Conservation (phyloP, 2,113 vertebrate genomes). For the Alaudala cheleensis region DNA sequence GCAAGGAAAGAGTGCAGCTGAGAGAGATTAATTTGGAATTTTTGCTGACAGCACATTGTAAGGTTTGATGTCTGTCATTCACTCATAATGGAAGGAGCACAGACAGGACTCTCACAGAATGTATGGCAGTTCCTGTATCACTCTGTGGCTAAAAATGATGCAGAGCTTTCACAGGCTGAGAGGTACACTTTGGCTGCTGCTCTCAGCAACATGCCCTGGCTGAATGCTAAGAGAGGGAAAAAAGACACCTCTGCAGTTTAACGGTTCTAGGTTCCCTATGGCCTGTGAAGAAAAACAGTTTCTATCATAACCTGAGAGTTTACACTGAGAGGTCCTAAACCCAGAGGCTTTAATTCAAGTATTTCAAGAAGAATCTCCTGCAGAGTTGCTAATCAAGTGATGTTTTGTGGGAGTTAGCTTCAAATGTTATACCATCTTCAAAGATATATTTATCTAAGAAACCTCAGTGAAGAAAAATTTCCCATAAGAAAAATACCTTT, state of each 20-base stretch:
- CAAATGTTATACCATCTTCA: background rate
- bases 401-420: background rate
- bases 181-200: background rate
- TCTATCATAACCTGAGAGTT: background rate
- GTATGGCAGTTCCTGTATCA: background rate
- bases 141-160: background rate
- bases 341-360: background rate
- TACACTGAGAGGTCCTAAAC: background rate
- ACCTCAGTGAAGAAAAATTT: background rate
- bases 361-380: background rate
- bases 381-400: background rate
- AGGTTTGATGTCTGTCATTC: background rate
- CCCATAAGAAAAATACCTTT: conserved; percentile 81
- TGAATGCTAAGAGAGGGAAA: background rate
- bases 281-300: background rate
- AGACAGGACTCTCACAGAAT: background rate
- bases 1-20: background rate
- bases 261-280: background rate
- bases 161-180: background rate
- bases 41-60: background rate
- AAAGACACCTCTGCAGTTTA: background rate
- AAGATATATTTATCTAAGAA: background rate
- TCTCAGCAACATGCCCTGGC: background rate
- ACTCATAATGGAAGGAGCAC: background rate
- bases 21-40: background rate